A percentile compares a stretch with the other conserved stretches of the same genome.
Conservation (phyloP, 2,888 invertebrate species). For the Hermodice carunculata region DNA sequence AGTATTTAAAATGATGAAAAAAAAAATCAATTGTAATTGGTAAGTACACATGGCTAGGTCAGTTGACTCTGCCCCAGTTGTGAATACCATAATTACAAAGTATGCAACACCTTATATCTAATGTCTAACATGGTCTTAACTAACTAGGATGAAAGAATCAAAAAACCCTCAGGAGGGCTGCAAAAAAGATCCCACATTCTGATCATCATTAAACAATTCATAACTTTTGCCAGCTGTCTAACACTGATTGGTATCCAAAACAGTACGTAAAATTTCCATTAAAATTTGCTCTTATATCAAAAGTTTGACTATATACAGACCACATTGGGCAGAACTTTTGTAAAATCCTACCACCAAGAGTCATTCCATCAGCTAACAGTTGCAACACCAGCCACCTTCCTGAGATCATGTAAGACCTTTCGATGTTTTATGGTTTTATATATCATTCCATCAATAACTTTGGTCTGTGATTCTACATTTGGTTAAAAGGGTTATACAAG, state of each 20-base stretch:
- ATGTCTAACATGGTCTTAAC: constrained; percentile 1
- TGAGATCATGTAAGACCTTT: no score
- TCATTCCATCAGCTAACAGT: not conserved
- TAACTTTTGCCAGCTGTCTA: constrained; percentile 30
- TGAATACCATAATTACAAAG: no score
- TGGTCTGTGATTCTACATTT: no score
- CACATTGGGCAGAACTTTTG: constrained; percentile 1
- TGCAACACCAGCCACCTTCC: no score
- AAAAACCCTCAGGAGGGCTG: no score
- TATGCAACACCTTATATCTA: constrained; percentile 14
- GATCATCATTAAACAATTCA: constrained; percentile 32
- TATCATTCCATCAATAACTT: no score
- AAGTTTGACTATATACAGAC: constrained; percentile 23
- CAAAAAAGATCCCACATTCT: no score
- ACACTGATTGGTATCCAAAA: no score
- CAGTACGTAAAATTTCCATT: constrained; percentile 20
- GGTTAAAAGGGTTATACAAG: no score
- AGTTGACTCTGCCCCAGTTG: no score
- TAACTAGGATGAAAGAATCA: no score
- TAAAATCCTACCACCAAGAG: not conserved
- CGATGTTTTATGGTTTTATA: no score
- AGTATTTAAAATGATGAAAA: constrained; percentile 18
- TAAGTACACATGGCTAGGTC: not conserved
- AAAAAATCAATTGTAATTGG: constrained; percentile 6
- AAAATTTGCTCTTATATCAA: constrained; percentile 14